Evolutionary conservation across 2,113 vertebrate species (phyloP).

Genomic region (Abramis brama): DNA sequence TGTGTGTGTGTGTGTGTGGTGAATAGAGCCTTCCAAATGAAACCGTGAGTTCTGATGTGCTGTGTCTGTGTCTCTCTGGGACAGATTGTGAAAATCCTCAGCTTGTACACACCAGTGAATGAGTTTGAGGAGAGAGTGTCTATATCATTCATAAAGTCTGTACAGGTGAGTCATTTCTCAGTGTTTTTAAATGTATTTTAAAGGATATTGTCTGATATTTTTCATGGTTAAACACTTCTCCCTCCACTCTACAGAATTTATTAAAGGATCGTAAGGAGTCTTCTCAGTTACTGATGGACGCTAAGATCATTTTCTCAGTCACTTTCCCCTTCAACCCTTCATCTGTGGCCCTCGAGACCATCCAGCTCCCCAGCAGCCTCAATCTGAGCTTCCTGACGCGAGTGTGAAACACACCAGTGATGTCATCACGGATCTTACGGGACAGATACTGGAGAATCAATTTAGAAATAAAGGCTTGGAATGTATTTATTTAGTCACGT

Average conservation of each 20-base stretch:
- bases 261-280: slow-evolving; percentile 88
- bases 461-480: neutral
- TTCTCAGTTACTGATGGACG: slow-evolving; percentile 92
- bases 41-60: neutral
- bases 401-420: slow-evolving; percentile 68
- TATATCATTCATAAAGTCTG: slow-evolving; percentile 86
- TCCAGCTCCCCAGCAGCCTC: slow-evolving; percentile 92
- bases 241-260: slow-evolving; percentile 75
- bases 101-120: slow-evolving; percentile 94
- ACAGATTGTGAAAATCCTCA: slow-evolving; percentile 96
- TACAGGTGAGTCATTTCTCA: slow-evolving; percentile 80
- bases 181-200: neutral
- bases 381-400: slow-evolving; percentile 88
- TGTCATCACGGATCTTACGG: neutral
- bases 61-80: slow-evolving; percentile 40
- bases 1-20: slow-evolving; percentile 63
- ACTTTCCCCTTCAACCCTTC: slow-evolving; percentile 90
- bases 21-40: neutral
- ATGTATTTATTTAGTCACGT: neutral
- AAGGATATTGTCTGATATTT: too few species aligned
- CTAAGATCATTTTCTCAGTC: slow-evolving; percentile 90
- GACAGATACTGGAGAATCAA: neutral
- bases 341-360: slow-evolving; percentile 88
- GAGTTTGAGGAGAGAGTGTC: slow-evolving; percentile 98
- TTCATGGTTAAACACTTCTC: neutral